Evolutionary conservation across 2,888 invertebrate species (phyloP).

Genomic region (Agrochola lota): DNA sequence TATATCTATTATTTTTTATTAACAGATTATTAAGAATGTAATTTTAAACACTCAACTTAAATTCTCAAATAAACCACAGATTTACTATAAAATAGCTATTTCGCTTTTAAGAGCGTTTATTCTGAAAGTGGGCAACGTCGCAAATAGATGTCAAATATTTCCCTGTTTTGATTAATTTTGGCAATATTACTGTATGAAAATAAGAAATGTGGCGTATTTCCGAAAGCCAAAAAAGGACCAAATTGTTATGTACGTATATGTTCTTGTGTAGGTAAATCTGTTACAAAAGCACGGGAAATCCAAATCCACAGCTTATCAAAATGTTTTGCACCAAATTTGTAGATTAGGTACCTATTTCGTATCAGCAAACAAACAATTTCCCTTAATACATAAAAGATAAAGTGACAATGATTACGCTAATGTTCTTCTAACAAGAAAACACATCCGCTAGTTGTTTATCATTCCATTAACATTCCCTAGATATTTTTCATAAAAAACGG

Average conservation of each 20-base stretch:
- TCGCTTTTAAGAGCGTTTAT: too few species aligned
- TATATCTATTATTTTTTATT: background rate
- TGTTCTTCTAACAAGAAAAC: constrained; percentile 33
- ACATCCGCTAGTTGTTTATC: constrained; percentile 15
- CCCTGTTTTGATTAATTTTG: too few species aligned
- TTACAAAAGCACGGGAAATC: too few species aligned
- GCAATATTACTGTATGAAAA: too few species aligned
- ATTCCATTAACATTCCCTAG: constrained; percentile 3
- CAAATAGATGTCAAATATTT: too few species aligned
- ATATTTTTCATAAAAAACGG: constrained; percentile 23
- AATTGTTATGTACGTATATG: too few species aligned
- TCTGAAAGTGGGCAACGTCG: too few species aligned
- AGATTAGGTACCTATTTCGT: constrained; percentile 9
- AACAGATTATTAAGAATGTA: background rate
- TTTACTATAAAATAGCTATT: background rate
- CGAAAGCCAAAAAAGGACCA: background rate
- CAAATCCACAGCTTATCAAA: background rate
- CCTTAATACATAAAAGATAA: constrained; percentile 33
- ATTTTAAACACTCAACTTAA: background rate
- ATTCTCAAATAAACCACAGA: background rate
- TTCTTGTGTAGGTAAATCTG: background rate
- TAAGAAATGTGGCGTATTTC: too few species aligned
- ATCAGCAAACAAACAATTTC: constrained; percentile 5
- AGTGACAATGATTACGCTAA: constrained; percentile 31
- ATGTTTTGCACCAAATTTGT: constrained; percentile 7